Conservation (phyloP, 2,888 invertebrate species). For the Odontothrips loti region DNA sequence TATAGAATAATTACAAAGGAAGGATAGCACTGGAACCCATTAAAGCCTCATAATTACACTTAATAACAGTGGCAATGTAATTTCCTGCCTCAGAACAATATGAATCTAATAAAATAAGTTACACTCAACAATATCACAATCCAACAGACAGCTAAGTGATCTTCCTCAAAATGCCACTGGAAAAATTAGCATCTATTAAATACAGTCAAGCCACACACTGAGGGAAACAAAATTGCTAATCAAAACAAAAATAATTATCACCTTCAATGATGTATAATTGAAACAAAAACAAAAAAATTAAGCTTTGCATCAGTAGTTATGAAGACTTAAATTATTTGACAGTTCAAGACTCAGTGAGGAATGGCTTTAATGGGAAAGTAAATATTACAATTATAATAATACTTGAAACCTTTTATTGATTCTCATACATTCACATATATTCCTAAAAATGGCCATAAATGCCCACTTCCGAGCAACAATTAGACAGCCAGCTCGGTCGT, state of each 20-base stretch:
- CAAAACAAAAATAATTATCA: too few relatives aligned
- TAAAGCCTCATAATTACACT: constrained; percentile 5
- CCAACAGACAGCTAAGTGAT: not conserved
- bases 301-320: too few relatives aligned
- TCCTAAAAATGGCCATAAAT: not conserved
- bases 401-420: not conserved
- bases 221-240: too few relatives aligned
- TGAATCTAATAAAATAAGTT: constrained; percentile 10
- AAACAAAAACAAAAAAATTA: too few relatives aligned
- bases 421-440: not conserved
- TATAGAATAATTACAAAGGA: not conserved
- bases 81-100: not conserved
- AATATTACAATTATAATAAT: not conserved
- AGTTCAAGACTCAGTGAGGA: too few relatives aligned
- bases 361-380: not conserved
- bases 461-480: too few relatives aligned
- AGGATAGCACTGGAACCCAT: constrained; percentile 3
- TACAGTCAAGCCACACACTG: too few relatives aligned
- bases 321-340: too few relatives aligned
- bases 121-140: not conserved
- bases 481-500: too few relatives aligned
- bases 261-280: not conserved
- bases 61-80: not conserved
- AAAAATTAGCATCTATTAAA: too few relatives aligned
- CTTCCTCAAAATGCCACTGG: not conserved